Base-by-base conservation (phyloP, 1,140 invertebrate genomes). In the Cydia fagiglandana region DNA sequence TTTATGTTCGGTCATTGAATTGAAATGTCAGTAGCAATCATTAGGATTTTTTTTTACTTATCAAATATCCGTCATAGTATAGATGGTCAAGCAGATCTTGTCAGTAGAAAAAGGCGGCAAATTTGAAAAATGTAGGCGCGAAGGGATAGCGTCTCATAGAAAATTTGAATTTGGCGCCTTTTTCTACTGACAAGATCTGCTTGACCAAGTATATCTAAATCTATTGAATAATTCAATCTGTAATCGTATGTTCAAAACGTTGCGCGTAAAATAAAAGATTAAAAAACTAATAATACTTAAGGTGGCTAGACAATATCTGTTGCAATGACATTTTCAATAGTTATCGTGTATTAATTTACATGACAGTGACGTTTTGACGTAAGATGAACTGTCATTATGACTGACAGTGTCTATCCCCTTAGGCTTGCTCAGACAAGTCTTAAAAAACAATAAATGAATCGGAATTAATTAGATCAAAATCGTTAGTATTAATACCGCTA, bases 381-480 rank as follows among this genome's bases (percentile, higher is more conserved):
- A 12, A 61, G 20, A 24, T 24, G 53, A 56, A 17, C 53, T 61
- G 56, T 61, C 56, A 61, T 61, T 61, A 61, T 61, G 56, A 61
- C 56, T 61, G 56, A 61, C 56, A 61, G 17, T 61, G 56, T 61
- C 56, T 61, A 61, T 61, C 20, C 17, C 56, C 56, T 61, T 24
- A 20, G 17, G 6, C 20, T 61, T 61, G 56, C 20, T 61, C n/a
- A 61, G 56, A n/a, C 56, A 61, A 61, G 20, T 70, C 12, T 56
- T 73, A 50, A 28, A 64, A 73, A 82, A 85, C 81, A 88, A 85
- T 88, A 86, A 88, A 81, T 80, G 78, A 76, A 85, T 76, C 45
- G 87, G 87, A 90, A 89, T 90, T 88, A 84, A 90, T 24, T 87
- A 85, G 81, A 84, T 87, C 84, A 80, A 84, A 78, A 83, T 85